phyloP scores from a whole-genome alignment of 2,113 vertebrate species.

The Naja naja region DNA sequence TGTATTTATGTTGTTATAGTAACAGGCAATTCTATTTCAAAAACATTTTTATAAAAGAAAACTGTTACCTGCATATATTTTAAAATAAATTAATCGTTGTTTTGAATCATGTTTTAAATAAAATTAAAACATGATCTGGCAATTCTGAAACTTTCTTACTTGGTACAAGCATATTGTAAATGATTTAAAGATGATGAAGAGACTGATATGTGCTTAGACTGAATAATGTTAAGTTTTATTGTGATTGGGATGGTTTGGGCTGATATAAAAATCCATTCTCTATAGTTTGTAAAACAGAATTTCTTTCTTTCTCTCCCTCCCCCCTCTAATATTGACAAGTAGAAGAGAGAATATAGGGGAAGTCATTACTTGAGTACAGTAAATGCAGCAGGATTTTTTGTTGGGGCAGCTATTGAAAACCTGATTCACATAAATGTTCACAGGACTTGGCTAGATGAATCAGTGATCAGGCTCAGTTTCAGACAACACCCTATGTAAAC shows the following conservation, averaged over 20 bases:
- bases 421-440: neutral
- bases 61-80: neutral
- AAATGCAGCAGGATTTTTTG: neutral
- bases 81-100: neutral
- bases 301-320: neutral
- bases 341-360: neutral
- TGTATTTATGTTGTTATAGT: neutral
- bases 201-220: neutral
- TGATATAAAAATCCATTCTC: neutral
- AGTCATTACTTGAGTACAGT: neutral
- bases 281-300: neutral
- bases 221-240: neutral
- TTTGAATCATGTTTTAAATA: neutral
- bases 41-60: neutral
- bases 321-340: neutral
- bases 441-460: neutral
- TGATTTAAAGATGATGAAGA: neutral
- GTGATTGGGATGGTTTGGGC: neutral
- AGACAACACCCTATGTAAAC: neutral
- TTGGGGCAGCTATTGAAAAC: neutral
- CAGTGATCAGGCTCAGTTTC: neutral
- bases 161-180: neutral
- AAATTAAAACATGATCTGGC: neutral
- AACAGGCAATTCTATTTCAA: neutral
- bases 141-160: neutral